A percentile compares a stretch with the other conserved stretches of the same genome.
Evolutionary conservation across 2,113 vertebrate species (phyloP).

Genomic region (Microtus ochrogaster): DNA sequence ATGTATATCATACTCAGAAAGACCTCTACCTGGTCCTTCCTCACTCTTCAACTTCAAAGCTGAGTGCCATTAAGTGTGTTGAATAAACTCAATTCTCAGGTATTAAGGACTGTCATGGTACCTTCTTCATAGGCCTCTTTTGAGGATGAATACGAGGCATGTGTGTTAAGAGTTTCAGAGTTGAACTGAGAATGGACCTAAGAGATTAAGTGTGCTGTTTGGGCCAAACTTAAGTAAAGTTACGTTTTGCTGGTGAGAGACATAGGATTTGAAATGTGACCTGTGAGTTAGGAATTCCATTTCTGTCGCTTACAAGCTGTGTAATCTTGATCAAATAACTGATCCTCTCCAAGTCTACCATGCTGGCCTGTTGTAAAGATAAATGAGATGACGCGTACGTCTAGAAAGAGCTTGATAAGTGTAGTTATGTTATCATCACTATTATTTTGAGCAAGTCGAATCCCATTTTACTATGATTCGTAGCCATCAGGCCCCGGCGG

Average conservation of each 20-base stretch:
- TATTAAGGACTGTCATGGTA: neutral
- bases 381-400: neutral
- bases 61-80: neutral
- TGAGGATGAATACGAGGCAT: neutral
- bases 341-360: neutral
- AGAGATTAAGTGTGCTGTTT: neutral
- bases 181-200: neutral
- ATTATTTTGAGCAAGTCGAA: neutral
- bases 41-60: neutral
- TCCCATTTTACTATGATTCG: neutral
- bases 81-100: neutral
- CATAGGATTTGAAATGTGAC: neutral
- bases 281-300: neutral
- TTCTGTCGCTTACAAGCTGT: neutral
- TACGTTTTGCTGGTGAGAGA: neutral
- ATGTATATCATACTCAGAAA: neutral
- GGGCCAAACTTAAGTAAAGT: neutral
- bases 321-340: neutral
- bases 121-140: neutral
- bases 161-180: neutral
- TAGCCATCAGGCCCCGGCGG: neutral
- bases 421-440: neutral
- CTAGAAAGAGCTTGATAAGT: neutral
- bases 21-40: neutral
- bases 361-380: neutral